These are phyloP conservation scores for Philotrypesis tridentata DNA, from an alignment of 1,140 invertebrate genomes.

Conservation along the genomic window DNA sequence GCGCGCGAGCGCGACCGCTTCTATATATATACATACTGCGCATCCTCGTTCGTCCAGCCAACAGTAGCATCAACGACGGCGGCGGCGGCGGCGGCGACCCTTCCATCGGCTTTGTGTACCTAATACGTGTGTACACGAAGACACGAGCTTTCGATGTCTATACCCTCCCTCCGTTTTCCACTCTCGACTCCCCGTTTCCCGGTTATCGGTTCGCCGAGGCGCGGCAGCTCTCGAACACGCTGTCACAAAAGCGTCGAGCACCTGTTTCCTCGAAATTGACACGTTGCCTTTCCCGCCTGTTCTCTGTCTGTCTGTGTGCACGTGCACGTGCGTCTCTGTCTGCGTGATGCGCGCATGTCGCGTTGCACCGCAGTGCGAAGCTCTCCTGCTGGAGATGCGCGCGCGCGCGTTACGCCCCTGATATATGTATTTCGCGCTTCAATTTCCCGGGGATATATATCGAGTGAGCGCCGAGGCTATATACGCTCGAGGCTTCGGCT, in stretches of 20 bases:
- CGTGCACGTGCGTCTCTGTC: background rate
- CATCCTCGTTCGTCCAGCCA: conserved; percentile 18
- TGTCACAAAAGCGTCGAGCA: conserved; percentile 70
- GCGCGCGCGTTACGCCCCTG: background rate
- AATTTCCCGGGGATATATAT: conserved; percentile 22
- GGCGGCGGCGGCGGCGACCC: conserved; percentile 42
- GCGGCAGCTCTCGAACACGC: conserved; percentile 62
- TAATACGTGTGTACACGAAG: conserved; percentile 41
- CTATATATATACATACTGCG: background rate
- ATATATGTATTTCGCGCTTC: conserved; percentile 32
- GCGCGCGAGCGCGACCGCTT: conserved; percentile 20
- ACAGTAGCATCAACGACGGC: background rate
- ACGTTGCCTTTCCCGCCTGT: conserved; percentile 59
- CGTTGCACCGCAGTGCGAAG: background rate
- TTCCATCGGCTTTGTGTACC: conserved; percentile 45
- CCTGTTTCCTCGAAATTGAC: conserved; percentile 63
- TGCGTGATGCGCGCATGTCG: background rate
- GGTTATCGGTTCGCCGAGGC: conserved; percentile 30
- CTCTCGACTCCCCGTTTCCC: conserved; percentile 35
- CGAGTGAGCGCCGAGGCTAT: background rate
- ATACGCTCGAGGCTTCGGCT: background rate
- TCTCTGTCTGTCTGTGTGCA: background rate
- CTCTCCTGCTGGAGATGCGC: background rate
- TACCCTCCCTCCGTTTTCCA: background rate
- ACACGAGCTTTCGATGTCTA: conserved; percentile 34